Percentiles rank a stretch among this genome's conserved stretches.
These are phyloP conservation scores for Hyposmocoma kahamanoa DNA, from an alignment of 1,140 invertebrate species.

Conservation along the genomic window DNA sequence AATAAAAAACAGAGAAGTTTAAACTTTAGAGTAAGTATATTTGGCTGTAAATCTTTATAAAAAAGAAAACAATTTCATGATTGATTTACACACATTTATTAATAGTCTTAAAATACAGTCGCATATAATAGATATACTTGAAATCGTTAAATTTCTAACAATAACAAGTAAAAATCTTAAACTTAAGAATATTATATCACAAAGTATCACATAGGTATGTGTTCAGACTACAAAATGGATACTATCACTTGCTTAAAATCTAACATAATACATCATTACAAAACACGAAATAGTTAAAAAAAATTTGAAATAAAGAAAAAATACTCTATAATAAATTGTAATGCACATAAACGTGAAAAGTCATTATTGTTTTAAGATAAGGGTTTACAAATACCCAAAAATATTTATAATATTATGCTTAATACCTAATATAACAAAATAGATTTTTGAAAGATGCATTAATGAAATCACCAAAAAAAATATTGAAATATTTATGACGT, in stretches of 20 bases:
- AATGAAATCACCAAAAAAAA: background rate
- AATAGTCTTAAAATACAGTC: slow-evolving; percentile 1
- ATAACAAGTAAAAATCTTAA: slow-evolving; percentile 21
- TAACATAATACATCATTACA: background rate
- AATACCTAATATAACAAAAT: background rate
- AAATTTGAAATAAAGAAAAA: background rate
- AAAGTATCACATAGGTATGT: slow-evolving; percentile 46
- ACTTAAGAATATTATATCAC: slow-evolving; percentile 38
- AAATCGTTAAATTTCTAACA: background rate
- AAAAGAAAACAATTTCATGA: background rate
- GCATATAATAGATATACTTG: background rate
- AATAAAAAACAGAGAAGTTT: too few species aligned
- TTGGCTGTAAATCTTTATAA: too few species aligned
- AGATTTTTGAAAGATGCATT: too few species aligned
- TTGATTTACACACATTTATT: background rate
- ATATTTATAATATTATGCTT: background rate
- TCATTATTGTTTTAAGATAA: background rate
- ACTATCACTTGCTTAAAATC: slow-evolving; percentile 9
- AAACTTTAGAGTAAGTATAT: too few species aligned
- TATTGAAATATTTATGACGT: background rate
- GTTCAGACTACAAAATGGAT: slow-evolving; percentile 31
- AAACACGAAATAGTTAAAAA: background rate
- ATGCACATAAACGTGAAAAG: background rate
- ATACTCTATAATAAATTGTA: background rate
- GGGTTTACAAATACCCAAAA: background rate